A percentile compares a stretch with the other conserved stretches of the same genome.
Evolutionary conservation across 2,113 vertebrate genomes (phyloP).

Genomic region (Chrysochloris asiatica): DNA sequence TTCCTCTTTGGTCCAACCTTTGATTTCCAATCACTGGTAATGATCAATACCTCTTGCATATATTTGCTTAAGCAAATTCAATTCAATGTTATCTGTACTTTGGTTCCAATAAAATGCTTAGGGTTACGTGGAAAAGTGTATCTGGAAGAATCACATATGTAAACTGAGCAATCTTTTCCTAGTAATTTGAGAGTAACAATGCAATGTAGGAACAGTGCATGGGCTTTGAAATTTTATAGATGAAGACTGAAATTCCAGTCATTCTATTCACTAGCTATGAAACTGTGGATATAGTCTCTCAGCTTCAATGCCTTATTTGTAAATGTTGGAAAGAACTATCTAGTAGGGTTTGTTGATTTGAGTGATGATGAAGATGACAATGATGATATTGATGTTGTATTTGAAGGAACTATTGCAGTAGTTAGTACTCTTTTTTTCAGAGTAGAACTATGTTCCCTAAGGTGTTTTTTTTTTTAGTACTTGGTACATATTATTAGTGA

Average conservation of each 20-base stretch:
- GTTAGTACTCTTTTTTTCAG: no score
- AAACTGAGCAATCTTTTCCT: not conserved
- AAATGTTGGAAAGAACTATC: not conserved
- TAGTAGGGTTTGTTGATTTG: not conserved
- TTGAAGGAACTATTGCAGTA: not conserved
- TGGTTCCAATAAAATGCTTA: not conserved
- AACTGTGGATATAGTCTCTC: not conserved
- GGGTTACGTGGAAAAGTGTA: no score
- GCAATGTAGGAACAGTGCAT: not conserved
- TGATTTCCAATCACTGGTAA: no score
- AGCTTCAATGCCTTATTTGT: not conserved
- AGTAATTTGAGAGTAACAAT: not conserved
- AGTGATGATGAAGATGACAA: no score
- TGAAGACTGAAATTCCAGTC: not conserved
- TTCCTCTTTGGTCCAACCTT: no score
- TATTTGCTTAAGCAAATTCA: not conserved
- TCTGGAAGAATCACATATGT: not conserved
- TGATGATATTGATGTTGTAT: not conserved
- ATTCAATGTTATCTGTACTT: not conserved
- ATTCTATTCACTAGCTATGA: not conserved
- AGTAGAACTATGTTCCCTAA: no score
- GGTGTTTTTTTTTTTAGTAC: no score
- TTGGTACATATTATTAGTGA: no score
- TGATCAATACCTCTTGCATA: no score
- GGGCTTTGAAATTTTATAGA: not conserved